These are phyloP conservation scores for Smithornis capensis DNA, from an alignment of 2,113 vertebrate genomes.

Conservation along the genomic window DNA sequence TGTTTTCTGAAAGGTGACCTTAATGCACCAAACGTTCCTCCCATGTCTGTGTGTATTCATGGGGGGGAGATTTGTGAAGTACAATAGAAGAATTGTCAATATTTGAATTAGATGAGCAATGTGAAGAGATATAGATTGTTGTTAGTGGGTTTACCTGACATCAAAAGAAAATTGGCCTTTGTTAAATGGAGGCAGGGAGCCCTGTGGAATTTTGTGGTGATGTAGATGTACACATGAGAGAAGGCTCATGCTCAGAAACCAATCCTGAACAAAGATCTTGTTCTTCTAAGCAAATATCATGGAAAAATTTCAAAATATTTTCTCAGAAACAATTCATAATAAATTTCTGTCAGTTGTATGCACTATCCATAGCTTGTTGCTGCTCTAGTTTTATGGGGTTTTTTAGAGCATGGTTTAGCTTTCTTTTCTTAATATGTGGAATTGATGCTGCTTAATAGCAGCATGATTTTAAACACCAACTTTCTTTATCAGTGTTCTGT, in stretches of 20 bases:
- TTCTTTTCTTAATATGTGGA: neutral
- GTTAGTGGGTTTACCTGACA: neutral
- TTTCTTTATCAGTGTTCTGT: neutral
- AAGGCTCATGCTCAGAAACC: neutral
- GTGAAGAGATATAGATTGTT: neutral
- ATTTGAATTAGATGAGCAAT: neutral
- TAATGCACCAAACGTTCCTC: neutral
- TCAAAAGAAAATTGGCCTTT: neutral
- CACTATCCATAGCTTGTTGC: neutral
- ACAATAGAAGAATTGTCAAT: neutral
- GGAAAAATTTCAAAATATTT: neutral
- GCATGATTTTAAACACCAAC: neutral
- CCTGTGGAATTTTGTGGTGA: neutral
- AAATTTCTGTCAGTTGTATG: neutral
- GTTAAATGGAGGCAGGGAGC: neutral
- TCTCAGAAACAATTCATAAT: neutral
- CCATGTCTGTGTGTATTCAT: accelerated
- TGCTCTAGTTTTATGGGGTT: neutral
- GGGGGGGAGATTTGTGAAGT: neutral
- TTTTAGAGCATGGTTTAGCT: neutral
- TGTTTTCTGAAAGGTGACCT: neutral
- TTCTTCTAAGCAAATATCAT: neutral
- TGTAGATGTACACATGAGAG: neutral
- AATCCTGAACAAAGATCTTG: neutral
- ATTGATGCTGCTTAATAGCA: neutral